phyloP scores from a whole-genome alignment of 2,888 invertebrate species.

The Drosophila tanythrix region DNA sequence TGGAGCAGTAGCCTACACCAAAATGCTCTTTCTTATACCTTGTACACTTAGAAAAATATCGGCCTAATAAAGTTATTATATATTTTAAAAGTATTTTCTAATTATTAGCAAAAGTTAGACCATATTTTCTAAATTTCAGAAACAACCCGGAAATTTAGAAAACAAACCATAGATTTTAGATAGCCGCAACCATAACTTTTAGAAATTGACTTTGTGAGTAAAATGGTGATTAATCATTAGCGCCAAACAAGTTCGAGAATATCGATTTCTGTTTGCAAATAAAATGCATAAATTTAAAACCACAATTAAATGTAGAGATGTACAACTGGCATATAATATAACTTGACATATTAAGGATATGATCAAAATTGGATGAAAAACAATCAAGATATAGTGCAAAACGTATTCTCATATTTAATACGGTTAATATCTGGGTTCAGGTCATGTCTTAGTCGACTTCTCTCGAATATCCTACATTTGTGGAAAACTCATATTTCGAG shows the following conservation, averaged over 20 bases:
- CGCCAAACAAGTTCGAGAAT: background rate
- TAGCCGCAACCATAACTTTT: too few relatives aligned
- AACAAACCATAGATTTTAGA: too few relatives aligned
- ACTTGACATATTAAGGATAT: background rate
- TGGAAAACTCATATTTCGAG: background rate
- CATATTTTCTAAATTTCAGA: too few relatives aligned
- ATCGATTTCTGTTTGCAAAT: background rate
- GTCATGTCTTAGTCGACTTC: background rate
- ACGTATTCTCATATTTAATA: too few relatives aligned
- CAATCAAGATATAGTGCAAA: too few relatives aligned
- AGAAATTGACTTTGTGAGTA: too few relatives aligned
- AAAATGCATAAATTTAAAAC: rapidly evolving
- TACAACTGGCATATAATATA: background rate
- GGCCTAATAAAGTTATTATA: background rate
- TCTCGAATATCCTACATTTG: background rate
- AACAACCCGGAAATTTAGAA: too few relatives aligned
- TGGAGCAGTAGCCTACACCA: background rate
- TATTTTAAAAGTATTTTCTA: background rate
- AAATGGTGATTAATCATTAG: too few relatives aligned
- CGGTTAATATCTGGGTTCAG: background rate
- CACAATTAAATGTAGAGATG: background rate
- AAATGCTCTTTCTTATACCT: background rate
- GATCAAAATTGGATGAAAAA: background rate
- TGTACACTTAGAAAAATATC: background rate
- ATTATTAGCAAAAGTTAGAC: background rate